Conservation (phyloP, 2,888 invertebrate species). For the Xanthorhoe designata region DNA sequence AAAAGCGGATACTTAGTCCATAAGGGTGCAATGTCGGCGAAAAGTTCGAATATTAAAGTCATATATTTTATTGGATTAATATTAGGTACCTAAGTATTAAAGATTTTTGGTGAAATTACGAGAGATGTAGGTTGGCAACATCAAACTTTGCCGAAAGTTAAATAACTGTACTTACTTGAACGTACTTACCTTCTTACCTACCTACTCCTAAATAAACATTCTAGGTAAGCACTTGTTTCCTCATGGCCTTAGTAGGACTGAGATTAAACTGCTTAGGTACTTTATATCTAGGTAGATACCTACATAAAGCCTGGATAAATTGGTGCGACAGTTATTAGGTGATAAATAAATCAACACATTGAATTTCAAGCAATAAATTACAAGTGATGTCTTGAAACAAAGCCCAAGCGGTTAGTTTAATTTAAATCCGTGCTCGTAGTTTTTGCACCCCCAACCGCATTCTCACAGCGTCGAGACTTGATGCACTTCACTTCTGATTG, state of each 20-base stretch:
- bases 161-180: too few species aligned
- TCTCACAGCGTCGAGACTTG: slow-evolving; percentile 82
- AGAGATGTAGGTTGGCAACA: slow-evolving; percentile 33
- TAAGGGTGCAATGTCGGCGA: slow-evolving; percentile 68
- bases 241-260: too few species aligned
- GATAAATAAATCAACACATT: slow-evolving; percentile 24
- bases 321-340: too few species aligned
- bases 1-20: slow-evolving; percentile 76
- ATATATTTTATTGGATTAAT: slow-evolving; percentile 61
- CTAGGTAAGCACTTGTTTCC: too few species aligned
- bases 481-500: slow-evolving; percentile 86
- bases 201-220: too few species aligned
- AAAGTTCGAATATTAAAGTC: slow-evolving; percentile 70
- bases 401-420: slow-evolving; percentile 78
- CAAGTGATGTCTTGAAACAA: slow-evolving; percentile 58
- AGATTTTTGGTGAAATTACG: slow-evolving; percentile 41
- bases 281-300: too few species aligned
- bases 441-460: slow-evolving; percentile 85
- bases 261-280: too few species aligned
- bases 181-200: background rate
- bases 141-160: background rate
- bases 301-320: too few species aligned
- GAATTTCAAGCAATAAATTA: slow-evolving; percentile 36
- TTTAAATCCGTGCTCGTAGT: slow-evolving; percentile 81
- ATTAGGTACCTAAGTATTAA: slow-evolving; percentile 48